Evolutionary conservation across 1,140 invertebrate species (phyloP).

Genomic region (Drosophila subobscura): DNA sequence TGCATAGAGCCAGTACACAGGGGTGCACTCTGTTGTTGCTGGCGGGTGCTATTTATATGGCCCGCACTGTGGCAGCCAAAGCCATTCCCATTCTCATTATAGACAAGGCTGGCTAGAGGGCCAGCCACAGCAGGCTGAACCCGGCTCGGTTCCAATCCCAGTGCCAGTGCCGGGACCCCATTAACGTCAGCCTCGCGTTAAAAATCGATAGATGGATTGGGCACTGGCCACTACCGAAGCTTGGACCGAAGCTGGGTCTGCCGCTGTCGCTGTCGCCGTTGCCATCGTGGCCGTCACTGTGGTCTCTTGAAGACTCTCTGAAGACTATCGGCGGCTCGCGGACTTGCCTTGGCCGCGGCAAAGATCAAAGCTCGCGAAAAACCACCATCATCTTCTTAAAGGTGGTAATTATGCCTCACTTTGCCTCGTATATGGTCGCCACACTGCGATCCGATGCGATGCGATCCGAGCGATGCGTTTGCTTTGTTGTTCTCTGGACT

Average conservation of each 20-base stretch:
- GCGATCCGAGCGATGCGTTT: conserved; percentile 14
- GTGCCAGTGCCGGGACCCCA: conserved; percentile 30
- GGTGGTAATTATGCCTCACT: conserved; percentile 81
- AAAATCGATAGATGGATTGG: conserved; percentile 82
- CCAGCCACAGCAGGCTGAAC: conserved; percentile 1
- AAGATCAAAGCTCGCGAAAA: conserved; percentile 82
- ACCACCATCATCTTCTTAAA: conserved; percentile 82
- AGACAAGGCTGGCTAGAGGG: not conserved
- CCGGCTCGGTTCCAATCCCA: conserved; percentile 17
- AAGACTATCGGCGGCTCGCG: conserved; percentile 19
- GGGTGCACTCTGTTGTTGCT: conserved; percentile 19
- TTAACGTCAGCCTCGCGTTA: conserved; percentile 82
- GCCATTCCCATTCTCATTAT: conserved; percentile 69
- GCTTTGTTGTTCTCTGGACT: conserved; percentile 26
- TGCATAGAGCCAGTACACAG: conserved; percentile 18
- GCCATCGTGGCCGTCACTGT: conserved; percentile 34
- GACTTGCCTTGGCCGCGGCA: conserved; percentile 53
- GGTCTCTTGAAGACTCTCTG: conserved; percentile 42
- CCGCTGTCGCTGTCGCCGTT: too few relatives aligned
- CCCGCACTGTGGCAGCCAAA: conserved; percentile 52
- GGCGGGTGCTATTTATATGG: conserved; percentile 51
- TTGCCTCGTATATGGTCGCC: conserved; percentile 47
- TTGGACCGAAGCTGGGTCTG: too few relatives aligned
- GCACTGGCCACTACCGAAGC: conserved; percentile 53
- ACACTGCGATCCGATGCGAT: conserved; percentile 4